Evolutionary conservation across 2,113 vertebrate species (phyloP).

Genomic region (Pagrus major): DNA sequence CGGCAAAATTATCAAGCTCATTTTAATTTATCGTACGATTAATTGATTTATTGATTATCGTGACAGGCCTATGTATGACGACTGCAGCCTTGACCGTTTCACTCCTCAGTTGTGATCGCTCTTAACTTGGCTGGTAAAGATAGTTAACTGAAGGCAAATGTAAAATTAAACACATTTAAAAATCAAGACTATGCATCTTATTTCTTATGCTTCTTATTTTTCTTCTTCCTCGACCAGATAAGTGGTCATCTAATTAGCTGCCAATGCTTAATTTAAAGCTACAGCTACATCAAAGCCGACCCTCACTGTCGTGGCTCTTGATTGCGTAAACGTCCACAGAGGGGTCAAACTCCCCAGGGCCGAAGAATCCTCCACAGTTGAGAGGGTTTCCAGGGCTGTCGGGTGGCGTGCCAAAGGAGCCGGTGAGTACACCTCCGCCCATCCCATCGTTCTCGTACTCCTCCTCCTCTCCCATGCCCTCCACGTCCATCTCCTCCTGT

Average conservation of each 20-base stretch:
- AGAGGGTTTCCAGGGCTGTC: conserved; percentile 94
- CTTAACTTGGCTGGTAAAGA: not conserved
- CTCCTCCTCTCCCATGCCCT: conserved; percentile 89
- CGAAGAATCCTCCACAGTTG: conserved; percentile 92
- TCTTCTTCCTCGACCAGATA: not conserved
- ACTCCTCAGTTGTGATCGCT: not conserved
- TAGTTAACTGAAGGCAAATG: not conserved
- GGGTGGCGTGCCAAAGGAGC: conserved; percentile 92
- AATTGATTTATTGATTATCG: too few relatives aligned
- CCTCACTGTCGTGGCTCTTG: conserved; percentile 94
- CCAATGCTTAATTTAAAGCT: not conserved
- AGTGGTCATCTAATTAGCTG: not conserved
- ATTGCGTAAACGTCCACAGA: conserved; percentile 95
- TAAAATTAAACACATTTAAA: not conserved
- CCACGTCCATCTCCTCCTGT: conserved; percentile 97
- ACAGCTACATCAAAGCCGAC: not conserved
- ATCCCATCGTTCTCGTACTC: conserved; percentile 92
- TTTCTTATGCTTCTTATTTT: not conserved
- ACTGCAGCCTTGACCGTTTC: not conserved
- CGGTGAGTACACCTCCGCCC: conserved; percentile 85
- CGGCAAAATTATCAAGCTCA: too few relatives aligned
- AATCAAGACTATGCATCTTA: not conserved
- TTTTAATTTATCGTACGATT: too few relatives aligned
- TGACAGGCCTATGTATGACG: too few relatives aligned
- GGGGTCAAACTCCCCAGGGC: conserved; percentile 93